phyloP scores from a whole-genome alignment of 1,140 invertebrate species.

The Penaeus indicus region DNA sequence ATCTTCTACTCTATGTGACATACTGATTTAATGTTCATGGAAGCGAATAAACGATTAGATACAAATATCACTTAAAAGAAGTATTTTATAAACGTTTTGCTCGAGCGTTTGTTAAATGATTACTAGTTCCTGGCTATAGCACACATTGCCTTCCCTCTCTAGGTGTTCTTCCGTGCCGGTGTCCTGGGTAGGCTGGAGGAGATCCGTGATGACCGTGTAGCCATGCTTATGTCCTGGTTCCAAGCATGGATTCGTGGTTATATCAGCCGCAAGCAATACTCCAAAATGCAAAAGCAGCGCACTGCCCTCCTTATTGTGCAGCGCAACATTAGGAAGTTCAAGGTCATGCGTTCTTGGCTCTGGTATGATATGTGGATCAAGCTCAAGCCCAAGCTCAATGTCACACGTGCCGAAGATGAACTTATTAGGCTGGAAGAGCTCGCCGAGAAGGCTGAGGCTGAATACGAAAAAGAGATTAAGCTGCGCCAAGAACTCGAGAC shows the following conservation, averaged over 20 bases:
- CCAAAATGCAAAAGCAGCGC: conserved; percentile 96
- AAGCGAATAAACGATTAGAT: no score
- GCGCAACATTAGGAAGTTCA: conserved; percentile 98
- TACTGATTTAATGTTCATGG: no score
- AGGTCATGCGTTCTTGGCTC: conserved; percentile 97
- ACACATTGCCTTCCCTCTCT: conserved; percentile 71
- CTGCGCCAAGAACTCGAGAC: conserved; percentile 76
- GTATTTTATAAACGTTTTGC: no score
- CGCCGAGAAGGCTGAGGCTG: conserved; percentile 84
- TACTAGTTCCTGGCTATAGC: no score
- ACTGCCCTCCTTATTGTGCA: conserved; percentile 97
- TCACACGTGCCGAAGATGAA: conserved; percentile 97
- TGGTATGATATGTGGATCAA: conserved; percentile 99
- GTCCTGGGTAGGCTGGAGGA: conserved; percentile 46
- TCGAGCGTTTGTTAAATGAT: no score
- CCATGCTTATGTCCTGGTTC: conserved; percentile 98
- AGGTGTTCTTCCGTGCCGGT: conserved; percentile 56
- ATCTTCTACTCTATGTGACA: no score
- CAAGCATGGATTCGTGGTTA: conserved; percentile 92
- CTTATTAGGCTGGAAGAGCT: conserved; percentile 82
- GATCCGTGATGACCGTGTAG: conserved; percentile 75
- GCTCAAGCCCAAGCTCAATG: conserved; percentile 98
- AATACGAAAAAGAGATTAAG: conserved; percentile 77
- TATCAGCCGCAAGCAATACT: conserved; percentile 90
- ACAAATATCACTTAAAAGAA: no score